phyloP scores from a whole-genome alignment of 2,888 invertebrate genomes.

The Sacculina carcini region DNA sequence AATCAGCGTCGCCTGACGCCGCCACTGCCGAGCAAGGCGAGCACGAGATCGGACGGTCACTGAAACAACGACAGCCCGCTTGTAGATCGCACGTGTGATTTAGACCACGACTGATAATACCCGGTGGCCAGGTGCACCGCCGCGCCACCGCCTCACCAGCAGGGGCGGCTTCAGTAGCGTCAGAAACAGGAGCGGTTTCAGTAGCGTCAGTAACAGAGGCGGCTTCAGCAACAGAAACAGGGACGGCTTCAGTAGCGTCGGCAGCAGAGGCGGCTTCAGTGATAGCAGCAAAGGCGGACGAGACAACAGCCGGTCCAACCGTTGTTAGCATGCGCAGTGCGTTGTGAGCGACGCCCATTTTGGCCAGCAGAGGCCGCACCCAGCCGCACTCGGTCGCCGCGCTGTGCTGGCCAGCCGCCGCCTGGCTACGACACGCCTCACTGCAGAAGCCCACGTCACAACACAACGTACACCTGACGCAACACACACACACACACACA shows the following conservation, averaged over 20 bases:
- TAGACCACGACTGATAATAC: too few species aligned
- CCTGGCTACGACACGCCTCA: constrained; percentile 30
- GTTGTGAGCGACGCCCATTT: constrained; percentile 51
- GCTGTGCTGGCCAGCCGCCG: constrained; percentile 33
- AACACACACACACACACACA: constrained; percentile 5
- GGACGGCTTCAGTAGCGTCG: not conserved
- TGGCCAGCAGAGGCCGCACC: constrained; percentile 32
- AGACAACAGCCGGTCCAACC: constrained; percentile 17
- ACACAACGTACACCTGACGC: constrained; percentile 35
- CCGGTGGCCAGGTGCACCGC: not conserved
- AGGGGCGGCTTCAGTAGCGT: not conserved
- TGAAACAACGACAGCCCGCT: too few species aligned
- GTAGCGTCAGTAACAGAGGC: not conserved
- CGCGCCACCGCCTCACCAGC: not conserved
- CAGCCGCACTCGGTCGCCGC: constrained; percentile 44
- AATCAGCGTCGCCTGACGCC: constrained; percentile 4
- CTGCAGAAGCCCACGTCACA: constrained; percentile 39
- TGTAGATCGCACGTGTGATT: too few species aligned
- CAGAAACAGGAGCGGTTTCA: not conserved
- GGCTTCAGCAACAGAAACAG: not conserved
- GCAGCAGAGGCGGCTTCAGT: not conserved
- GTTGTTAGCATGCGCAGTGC: constrained; percentile 39
- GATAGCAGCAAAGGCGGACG: not conserved
- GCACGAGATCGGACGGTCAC: too few species aligned
- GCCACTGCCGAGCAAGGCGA: too few species aligned